Evolutionary conservation across 2,797 vertebrate genomes (phyloP).

Genomic region (Cryptoblepharus egeriae): DNA sequence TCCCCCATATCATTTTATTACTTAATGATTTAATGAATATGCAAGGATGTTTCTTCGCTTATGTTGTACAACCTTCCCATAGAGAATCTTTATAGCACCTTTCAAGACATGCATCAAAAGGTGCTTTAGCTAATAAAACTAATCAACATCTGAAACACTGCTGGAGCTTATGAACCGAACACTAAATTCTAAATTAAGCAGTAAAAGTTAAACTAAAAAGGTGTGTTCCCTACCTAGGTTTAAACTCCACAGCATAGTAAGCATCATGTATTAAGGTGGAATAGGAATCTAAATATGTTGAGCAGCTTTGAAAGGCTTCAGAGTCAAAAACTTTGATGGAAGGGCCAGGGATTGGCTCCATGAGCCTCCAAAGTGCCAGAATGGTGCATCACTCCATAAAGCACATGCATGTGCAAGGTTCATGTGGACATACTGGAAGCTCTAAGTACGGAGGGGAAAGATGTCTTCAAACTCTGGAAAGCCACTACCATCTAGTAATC

Average conservation of each 20-base stretch:
- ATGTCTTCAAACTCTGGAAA: no score
- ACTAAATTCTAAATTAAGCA: conserved; percentile 41
- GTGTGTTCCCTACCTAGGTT: conserved; percentile 1
- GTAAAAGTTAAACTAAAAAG: conserved; percentile 45
- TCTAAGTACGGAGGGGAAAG: no score
- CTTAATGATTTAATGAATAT: conserved; percentile 44
- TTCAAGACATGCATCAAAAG: conserved; percentile 39
- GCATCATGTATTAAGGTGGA: background rate
- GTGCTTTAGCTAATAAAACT: conserved; percentile 28
- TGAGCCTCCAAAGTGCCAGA: conserved; percentile 21
- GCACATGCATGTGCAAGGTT: no score
- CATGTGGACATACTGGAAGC: no score
- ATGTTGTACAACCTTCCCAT: conserved; percentile 16
- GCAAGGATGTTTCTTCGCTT: conserved; percentile 14
- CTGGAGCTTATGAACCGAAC: background rate
- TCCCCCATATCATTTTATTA: conserved; percentile 46
- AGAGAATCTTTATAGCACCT: conserved; percentile 35
- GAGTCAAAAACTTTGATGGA: conserved; percentile 14
- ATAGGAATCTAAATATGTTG: conserved; percentile 20
- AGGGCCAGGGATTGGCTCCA: conserved; percentile 32
- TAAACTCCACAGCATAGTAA: conserved; percentile 34
- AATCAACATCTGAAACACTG: conserved; percentile 42
- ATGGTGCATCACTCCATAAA: no score
- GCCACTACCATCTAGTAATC: no score
- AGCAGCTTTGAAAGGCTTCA: background rate